Percentiles rank a stretch among this genome's conserved stretches.
Evolutionary conservation across 2,888 invertebrate genomes (phyloP).

Genomic region (Phaedon cochleariae): DNA sequence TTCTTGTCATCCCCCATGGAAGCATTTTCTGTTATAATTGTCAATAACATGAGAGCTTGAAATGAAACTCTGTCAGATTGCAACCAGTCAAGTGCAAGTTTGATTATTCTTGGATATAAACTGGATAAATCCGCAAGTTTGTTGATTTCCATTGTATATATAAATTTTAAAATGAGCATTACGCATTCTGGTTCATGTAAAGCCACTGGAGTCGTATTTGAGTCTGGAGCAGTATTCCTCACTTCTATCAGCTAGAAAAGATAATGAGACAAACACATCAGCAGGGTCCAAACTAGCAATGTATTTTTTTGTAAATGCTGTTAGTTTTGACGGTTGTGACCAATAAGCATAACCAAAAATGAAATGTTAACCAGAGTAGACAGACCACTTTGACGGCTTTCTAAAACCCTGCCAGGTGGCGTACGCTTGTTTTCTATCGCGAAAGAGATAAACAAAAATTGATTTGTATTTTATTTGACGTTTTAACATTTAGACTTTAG

Average conservation of each 20-base stretch:
- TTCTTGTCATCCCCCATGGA: slow-evolving; percentile 38
- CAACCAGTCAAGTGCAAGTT: slow-evolving; percentile 64
- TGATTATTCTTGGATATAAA: slow-evolving; percentile 60
- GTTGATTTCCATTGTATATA: slow-evolving; percentile 62
- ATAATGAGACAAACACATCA: neutral
- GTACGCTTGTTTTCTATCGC: too few relatives aligned
- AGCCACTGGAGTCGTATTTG: slow-evolving; percentile 27
- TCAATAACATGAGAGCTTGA: slow-evolving; percentile 60
- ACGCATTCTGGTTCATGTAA: slow-evolving; percentile 62
- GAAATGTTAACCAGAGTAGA: too few relatives aligned
- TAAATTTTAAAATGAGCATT: slow-evolving; percentile 64
- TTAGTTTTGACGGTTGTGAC: too few relatives aligned
- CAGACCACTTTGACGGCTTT: too few relatives aligned
- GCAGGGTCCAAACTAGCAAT: too few relatives aligned
- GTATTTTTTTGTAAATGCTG: too few relatives aligned
- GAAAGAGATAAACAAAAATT: too few relatives aligned
- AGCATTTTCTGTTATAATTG: slow-evolving; percentile 58
- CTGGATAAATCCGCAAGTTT: slow-evolving; percentile 58
- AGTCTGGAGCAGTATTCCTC: slow-evolving; percentile 19
- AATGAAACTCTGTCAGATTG: slow-evolving; percentile 60
- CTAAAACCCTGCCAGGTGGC: too few relatives aligned
- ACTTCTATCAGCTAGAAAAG: slow-evolving; percentile 47
- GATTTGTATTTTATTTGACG: too few relatives aligned
- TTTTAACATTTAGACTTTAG: too few relatives aligned
- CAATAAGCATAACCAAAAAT: too few relatives aligned